Percentiles rank a stretch among this genome's conserved stretches.
phyloP scores from a whole-genome alignment of 2,797 vertebrate genomes.

The Zonotrichia albicollis region DNA sequence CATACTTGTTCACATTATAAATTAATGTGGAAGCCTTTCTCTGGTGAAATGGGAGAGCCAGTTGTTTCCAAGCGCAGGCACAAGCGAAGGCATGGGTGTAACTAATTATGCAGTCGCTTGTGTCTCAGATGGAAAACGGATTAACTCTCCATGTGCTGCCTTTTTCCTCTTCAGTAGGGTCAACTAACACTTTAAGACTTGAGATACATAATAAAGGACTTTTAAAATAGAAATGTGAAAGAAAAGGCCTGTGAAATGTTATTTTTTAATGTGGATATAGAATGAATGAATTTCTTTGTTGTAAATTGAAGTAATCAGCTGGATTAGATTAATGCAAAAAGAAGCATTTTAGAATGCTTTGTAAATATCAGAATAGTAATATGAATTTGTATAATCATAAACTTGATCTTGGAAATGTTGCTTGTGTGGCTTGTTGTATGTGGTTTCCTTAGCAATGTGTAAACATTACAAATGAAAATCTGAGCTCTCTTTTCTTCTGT shows the following conservation, averaged over 20 bases:
- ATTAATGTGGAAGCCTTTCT: constrained; percentile 45
- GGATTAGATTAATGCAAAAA: neutral
- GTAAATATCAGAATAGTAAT: neutral
- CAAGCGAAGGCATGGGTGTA: constrained; percentile 18
- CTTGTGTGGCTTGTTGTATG: neutral
- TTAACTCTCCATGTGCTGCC: neutral
- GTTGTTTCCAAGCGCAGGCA: constrained; percentile 44
- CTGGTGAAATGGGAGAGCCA: constrained; percentile 34
- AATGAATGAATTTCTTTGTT: constrained; percentile 10
- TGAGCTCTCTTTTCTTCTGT: constrained; percentile 8
- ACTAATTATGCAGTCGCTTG: constrained; percentile 35
- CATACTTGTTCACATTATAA: constrained; percentile 24
- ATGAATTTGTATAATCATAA: neutral
- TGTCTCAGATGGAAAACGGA: constrained; percentile 1
- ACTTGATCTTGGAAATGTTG: neutral
- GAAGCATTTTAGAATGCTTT: neutral
- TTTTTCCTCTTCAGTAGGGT: neutral
- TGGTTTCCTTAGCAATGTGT: constrained; percentile 22
- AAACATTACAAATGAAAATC: constrained; percentile 32
- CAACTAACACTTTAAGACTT: neutral
- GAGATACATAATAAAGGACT: neutral
- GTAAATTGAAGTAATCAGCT: neutral
- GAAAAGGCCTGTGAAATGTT: neutral
- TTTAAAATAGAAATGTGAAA: neutral
- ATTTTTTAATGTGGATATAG: neutral